Evolutionary conservation across 1,140 invertebrate genomes (phyloP), one percentile per base, ranked within the genome.

Genomic region (Tetramorium parvispinum): DNA sequence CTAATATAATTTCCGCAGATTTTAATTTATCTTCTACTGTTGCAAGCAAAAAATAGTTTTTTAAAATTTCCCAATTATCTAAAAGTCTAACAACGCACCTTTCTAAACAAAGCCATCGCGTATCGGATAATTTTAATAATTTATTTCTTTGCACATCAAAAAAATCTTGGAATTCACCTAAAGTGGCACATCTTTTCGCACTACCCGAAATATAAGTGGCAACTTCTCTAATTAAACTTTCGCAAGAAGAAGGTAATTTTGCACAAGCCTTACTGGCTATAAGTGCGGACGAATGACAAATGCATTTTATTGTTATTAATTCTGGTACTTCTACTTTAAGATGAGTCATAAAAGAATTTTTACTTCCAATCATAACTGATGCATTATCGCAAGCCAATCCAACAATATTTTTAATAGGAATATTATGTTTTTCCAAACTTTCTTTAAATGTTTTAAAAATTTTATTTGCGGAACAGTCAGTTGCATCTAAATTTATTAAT

Each of bases 1-100:
- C n/a, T n/a, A n/a, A n/a, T n/a, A n/a, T 87, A n/a, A 6, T 13
- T 61, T 75, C 27, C 6, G 86, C 78, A 18, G 70, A 83, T 53
- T 73, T 66, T n/a, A 51, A 59, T n/a, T 76, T 61, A 68, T 87
- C 70, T 65, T 59, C 59, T 6, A 13, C 2, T 21, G 43, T 61
- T 10, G 51, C 85, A 3, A 61, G 24, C 7, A 10, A 6, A 21
- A 87, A 82, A 43, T 61, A 75, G 46, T 24, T 13, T 70, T 49
- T 82, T 53, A 87, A 65, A 32, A 59, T 57, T 24, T 73, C 24
- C n/a, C 53, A 77, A 24, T 87, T 76, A 3, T 87, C 59, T 1
- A 87, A 27, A 53, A 87, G 4, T 82, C 85, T 37, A 37, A 32
- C 24, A 7, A 87, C 46, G 6, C 66, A 73, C 16, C 53, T 51